A percentile compares a stretch with the other conserved stretches of the same genome.
phyloP scores from a whole-genome alignment of 2,113 vertebrate species.

The Vidua chalybeata region DNA sequence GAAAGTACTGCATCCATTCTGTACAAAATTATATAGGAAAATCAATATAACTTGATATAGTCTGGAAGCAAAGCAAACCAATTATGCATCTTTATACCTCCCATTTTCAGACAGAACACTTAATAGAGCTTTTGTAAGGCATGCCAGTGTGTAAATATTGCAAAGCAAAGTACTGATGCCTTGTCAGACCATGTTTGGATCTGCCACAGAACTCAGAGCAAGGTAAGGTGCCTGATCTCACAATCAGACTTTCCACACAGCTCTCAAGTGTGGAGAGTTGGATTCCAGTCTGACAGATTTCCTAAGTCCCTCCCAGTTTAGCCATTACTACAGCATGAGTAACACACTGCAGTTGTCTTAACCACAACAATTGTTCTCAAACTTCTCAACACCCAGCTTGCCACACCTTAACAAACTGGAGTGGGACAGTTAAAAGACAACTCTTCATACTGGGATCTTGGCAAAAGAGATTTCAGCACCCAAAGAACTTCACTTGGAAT shows the following conservation, averaged over 20 bases:
- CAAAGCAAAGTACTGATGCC: background rate
- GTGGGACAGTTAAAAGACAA: background rate
- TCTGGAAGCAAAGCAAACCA: background rate
- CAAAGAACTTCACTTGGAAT: background rate
- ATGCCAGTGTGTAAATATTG: background rate
- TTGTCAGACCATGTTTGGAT: background rate
- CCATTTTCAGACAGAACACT: background rate
- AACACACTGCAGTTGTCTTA: background rate
- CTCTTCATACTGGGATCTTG: background rate
- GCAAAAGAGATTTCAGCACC: background rate
- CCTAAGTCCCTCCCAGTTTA: background rate
- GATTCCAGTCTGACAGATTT: background rate
- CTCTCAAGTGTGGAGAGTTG: background rate
- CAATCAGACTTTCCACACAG: background rate
- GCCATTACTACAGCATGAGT: background rate
- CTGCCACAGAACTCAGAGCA: background rate
- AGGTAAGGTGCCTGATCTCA: background rate
- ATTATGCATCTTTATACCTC: background rate
- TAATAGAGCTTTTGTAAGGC: background rate
- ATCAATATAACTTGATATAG: background rate
- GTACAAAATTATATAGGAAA: background rate
- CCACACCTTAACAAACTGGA: background rate
- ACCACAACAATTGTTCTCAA: background rate
- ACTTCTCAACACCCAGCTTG: background rate
- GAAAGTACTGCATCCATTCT: background rate